phyloP scores from a whole-genome alignment of 2,113 vertebrate species.

The Noctilio leporinus region DNA sequence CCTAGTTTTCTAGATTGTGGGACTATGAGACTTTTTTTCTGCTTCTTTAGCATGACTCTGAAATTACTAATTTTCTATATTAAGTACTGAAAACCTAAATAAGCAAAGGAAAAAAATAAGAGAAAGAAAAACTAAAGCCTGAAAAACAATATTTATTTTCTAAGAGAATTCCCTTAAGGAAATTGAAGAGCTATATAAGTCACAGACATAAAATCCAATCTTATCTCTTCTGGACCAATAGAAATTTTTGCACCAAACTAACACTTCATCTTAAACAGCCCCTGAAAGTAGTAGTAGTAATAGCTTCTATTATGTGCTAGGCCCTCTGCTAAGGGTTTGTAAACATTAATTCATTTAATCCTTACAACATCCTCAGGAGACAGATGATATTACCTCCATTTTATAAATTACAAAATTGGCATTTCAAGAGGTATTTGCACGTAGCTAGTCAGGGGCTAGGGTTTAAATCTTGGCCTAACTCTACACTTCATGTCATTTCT shows the following conservation, averaged over 20 bases:
- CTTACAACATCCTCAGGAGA: background rate
- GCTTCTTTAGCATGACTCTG: background rate
- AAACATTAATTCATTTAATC: background rate
- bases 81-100: background rate
- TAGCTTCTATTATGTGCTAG: background rate
- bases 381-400: background rate
- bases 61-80: background rate
- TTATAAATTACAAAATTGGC: background rate
- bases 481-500: background rate
- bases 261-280: background rate
- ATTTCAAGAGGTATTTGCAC: background rate
- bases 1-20: background rate
- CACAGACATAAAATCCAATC: background rate
- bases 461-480: background rate
- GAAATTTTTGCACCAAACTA: background rate
- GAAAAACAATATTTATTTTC: background rate
- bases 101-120: background rate
- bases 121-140: background rate
- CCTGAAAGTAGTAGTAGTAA: background rate
- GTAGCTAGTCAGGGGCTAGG: background rate
- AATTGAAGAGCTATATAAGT: background rate
- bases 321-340: background rate
- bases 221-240: background rate
- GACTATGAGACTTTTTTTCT: background rate
- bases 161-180: conserved; percentile 3